Base-by-base conservation (phyloP, 2,888 invertebrate species). In the Pseudeuparius sepicola region DNA sequence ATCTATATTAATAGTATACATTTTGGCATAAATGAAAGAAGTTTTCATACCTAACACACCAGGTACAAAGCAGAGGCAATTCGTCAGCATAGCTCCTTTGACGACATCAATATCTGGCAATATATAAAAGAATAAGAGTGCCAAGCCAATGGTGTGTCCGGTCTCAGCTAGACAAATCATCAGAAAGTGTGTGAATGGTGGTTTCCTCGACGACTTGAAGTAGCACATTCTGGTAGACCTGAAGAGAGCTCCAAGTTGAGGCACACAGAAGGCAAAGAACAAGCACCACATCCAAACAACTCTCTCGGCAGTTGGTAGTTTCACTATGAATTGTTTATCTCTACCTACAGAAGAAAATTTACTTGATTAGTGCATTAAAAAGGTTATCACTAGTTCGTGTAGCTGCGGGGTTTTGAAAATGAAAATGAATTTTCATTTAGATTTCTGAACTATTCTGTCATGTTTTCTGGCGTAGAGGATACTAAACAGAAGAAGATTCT, bases 31-130 rank as follows among this genome's bases (percentile, higher is more conserved):
- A n/a, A n/a, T n/a, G n/a, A n/a, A n/a, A n/a, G n/a, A n/a, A n/a
- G n/a, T n/a, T n/a, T n/a, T n/a, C 59, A 61, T 59, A 71, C 73
- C 74, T 41, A 75, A 63, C 36, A 78, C 64, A 11, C 83, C 84
- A 2, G 97, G 97, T 24, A 94, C 70, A 49, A 96, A 80, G 59
- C 93, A 94, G 34, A 96, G 73, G 52, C 93, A 93, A 60, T 93
- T 94, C 14, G 93, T 93, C 45, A 97, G 67, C 89, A 94, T 93
- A 20, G 92, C 88, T 24, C 92, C 94, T 60, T 90, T 88, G 35
- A 94, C 82, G 4, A 90, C 88, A 61, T 97, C 93, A 47, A 96
- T 63, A 55, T 89, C 83, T 1, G 97, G 96, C 31, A 97, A 68
- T 28, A 96, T 78, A 42, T 80, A 75, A 60, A 92, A 89, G 52